Evolutionary conservation across 2,113 vertebrate genomes (phyloP), one percentile per base, ranked within the genome.

Genomic region (Pomatostomus ruficeps): DNA sequence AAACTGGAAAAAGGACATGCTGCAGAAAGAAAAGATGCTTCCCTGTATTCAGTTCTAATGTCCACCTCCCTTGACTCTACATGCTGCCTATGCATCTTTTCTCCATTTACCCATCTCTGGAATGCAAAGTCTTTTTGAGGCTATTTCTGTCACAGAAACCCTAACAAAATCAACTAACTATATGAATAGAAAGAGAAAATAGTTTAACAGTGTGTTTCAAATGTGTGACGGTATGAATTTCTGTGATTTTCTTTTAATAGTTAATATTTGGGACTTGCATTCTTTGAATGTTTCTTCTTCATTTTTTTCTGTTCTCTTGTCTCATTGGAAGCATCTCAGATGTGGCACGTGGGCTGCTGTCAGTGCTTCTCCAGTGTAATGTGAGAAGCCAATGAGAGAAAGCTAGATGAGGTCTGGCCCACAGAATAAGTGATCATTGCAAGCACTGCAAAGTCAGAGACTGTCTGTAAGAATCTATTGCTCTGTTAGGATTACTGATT

Each of bases 401-500:
- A 85, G 22, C 23, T 46, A 7, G 33, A 54, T 54, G 35, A 21
- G 31, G 82, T 88, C 81, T 73, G 45, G 16, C 14, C 24, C 36
- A 42, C 28, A 36, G 55, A 55, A 51, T 61, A 65, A 68, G 45
- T 42, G 35, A 16, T 26, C 11, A 7, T 11, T 15, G 26, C 24
- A 77, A 65, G 24, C 40, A 21, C 7, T 77, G 18, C n/a, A 61
- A 83, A 63, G 35, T 33, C 58, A 46, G 42, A 73, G 48, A 49
- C 6, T 26, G 12, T 33, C 43, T 54, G 17, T 52, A 42, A 61
- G 26, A 71, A 67, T 35, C 38, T 24, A 10, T 19, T 57, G 12
- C 42, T 83, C 5, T 51, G 28, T 75, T n/a, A 63, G 3, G 40
- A 35, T 72, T 79, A 45, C 1, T 0, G 0, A n/a, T 58, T 45